phyloP scores from a whole-genome alignment of 2,888 invertebrate species.

The Elegia similella region DNA sequence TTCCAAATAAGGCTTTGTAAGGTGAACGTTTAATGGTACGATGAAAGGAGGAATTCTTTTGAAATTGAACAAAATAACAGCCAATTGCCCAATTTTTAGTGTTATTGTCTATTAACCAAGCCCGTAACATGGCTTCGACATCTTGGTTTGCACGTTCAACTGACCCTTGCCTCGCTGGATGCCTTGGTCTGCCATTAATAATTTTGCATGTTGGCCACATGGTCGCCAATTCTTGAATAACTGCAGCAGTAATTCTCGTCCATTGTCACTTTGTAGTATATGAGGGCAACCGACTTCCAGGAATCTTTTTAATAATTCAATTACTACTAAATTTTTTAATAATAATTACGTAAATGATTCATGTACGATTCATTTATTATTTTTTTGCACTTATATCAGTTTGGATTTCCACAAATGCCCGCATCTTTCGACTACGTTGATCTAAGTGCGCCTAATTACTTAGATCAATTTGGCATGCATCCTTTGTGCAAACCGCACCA shows the following conservation, averaged over 20 bases:
- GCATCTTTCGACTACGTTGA: no score
- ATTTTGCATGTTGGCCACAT: conserved; percentile 33
- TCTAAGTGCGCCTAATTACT: no score
- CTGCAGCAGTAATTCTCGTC: conserved; percentile 28
- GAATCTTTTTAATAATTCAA: conserved; percentile 33
- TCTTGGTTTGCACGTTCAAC: conserved; percentile 30
- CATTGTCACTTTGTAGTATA: conserved; percentile 29
- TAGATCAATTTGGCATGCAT: no score
- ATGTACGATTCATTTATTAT: no score
- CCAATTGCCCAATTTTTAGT: conserved; percentile 16
- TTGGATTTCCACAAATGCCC: no score
- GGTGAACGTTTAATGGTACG: conserved; percentile 14
- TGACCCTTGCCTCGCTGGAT: no score
- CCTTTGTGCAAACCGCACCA: no score
- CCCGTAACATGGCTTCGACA: conserved; percentile 36
- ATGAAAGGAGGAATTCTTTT: conserved; percentile 18
- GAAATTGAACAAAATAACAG: conserved; percentile 15
- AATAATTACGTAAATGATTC: no score
- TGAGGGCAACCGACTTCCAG: conserved; percentile 26
- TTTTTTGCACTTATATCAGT: no score
- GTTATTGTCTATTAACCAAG: conserved; percentile 35
- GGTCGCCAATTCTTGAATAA: conserved; percentile 31
- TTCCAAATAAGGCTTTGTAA: conserved; percentile 18
- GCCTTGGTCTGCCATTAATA: no score
- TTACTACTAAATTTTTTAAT: no score